Evolutionary conservation across 2,888 invertebrate species (phyloP), one percentile per base, ranked within the genome.

Genomic region (Sesamia inferens): DNA sequence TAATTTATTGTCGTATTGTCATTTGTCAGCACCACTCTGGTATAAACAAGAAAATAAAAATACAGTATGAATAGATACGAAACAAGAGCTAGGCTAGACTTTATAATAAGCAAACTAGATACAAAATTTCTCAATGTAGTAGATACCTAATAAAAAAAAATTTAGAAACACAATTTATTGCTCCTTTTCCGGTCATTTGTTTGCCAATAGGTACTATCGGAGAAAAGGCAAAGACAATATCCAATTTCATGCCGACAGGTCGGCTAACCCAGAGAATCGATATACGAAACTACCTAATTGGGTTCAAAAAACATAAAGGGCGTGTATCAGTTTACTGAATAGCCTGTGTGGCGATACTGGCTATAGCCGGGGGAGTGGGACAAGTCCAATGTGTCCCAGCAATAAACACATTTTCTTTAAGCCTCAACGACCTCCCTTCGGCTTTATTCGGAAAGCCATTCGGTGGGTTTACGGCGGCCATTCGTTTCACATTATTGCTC

Each of bases 391-490:
- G 86, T 31, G 86, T 88, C 83, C 79, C 67, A 74, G 90, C 89
- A 87, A 91, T 92, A 93, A 93, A 92, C 91, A 91, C 91, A 92
- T 91, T 90, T 77, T 91, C 90, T 90, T 88, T 89, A 91, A 92
- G 90, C 90, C 89, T 72, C 81, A 79, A 59, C 87, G 89, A 89
- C 90, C 90, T 91, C 89, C 88, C 89, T 89, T 88, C 81, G 85
- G 90, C 89, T 92, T 92, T 92, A 93, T 92, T 93, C 91, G 91
- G 87, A 91, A 93, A 91, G 88, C 92, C 90, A 94, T 94, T 92
- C 85, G 85, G 89, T 86, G 90, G 89, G 90, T 93, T 93, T 92
- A 94, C 90, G 90, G 87, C 90, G 80, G 88, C 89, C 90, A 92
- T 93, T 93, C 92, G 90, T 92, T 92, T 90, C 90, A 81, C 89